Percentiles rank a stretch among this genome's conserved stretches.
These are phyloP conservation scores for Pungitius pungitius DNA, from an alignment of 2,113 vertebrate species.

Conservation along the genomic window DNA sequence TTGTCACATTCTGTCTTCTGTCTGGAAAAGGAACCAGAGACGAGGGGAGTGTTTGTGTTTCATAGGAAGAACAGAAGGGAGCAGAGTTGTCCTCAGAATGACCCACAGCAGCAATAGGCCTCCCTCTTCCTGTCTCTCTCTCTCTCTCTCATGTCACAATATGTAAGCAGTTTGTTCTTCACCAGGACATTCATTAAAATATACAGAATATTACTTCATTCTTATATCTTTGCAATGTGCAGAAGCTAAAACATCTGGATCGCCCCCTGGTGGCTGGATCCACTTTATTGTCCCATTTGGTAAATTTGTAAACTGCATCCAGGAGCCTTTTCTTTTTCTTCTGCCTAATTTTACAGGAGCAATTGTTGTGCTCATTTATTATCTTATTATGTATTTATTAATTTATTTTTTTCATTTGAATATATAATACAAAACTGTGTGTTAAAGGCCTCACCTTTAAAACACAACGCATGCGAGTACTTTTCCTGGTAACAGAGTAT, in stretches of 20 bases:
- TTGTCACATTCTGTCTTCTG: no score
- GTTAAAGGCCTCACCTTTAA: no score
- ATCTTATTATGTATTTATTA: neutral
- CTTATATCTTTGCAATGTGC: no score
- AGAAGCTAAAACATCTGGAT: neutral
- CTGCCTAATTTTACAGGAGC: neutral
- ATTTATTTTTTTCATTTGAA: no score
- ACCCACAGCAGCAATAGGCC: slow-evolving; percentile 65
- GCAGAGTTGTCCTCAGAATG: slow-evolving; percentile 69
- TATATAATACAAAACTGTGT: neutral
- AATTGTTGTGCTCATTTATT: neutral
- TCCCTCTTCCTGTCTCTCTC: slow-evolving; percentile 12
- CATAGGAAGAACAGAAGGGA: slow-evolving; percentile 16
- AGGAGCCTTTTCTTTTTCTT: neutral
- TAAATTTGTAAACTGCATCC: no score
- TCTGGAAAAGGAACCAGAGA: no score
- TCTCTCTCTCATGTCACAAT: neutral
- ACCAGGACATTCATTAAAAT: no score
- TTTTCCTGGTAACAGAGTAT: neutral
- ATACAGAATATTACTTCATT: no score
- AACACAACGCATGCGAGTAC: no score
- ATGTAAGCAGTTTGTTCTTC: neutral
- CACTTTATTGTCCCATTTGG: no score
- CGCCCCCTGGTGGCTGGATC: neutral
- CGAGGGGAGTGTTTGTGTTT: neutral